Base-by-base conservation (phyloP, 2,797 vertebrate species). In the Sparus aurata region DNA sequence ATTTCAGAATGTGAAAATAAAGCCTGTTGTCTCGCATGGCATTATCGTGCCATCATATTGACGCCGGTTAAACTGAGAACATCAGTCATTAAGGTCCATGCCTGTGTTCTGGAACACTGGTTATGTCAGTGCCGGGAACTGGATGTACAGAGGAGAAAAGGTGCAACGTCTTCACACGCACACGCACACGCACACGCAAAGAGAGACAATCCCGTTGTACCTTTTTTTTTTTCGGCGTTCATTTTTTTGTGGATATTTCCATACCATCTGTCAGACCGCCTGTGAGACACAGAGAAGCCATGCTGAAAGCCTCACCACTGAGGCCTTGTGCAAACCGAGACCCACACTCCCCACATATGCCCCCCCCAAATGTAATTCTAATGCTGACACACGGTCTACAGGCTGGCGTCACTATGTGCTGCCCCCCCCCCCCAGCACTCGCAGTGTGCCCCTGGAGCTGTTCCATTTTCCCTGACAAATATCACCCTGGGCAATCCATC, bases 381-480 rank as follows among this genome's bases (percentile, higher is more conserved):
- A 20, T 15, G 22, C 74, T 71, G 80, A 73, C 41, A 17, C 30
- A 20, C 64, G 68, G 57, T 83, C 62, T 70, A 52, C 69, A 77
- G 75, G 65, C 72, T 69, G 71, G 50, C 55, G 55, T 53, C 41
- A 20, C 69, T 47, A 22, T 50, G 43, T 27, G 67, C 76, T 50
- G 58, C 79, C 27, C 2, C 27, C 27, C 27, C 27, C 67, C 43
- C 30, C 17, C 22, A 61, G 64, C 58, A 58, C 53, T 63, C 85
- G 55, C 78, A 79, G 73, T 34, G 38, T 63, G 78, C 38, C 77
- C 79, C 45, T 84, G 77, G 85, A 87, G 85, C 82, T 82, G 84
- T 77, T 90, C 54, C 57, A 82, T 83, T 89, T 72, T 75, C 72
- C 66, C 84, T 65, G 74, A 85, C 82, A 83, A 89, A 88, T 80